Conservation (phyloP, 2,797 vertebrate species). For the Moxostoma hubbsi region DNA sequence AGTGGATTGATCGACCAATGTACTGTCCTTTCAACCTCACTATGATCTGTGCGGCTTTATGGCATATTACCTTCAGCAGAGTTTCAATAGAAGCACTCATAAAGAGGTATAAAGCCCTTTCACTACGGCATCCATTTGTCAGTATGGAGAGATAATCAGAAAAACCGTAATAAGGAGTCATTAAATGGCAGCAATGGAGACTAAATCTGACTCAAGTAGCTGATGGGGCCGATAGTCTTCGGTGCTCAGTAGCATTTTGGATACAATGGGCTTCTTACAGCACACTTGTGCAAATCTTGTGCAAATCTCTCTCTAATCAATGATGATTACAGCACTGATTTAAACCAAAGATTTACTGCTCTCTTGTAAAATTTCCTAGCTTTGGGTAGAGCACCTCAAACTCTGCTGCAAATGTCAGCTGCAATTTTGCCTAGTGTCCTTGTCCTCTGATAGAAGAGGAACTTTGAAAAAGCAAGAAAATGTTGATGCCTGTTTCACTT, state of each 20-base stretch:
- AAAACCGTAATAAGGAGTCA: constrained; percentile 37
- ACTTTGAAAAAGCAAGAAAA: constrained; percentile 7
- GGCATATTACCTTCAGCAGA: constrained; percentile 45
- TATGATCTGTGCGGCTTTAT: constrained; percentile 46
- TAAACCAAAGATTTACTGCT: constrained; percentile 29
- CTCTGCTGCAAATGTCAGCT: constrained; percentile 1
- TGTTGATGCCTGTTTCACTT: not conserved
- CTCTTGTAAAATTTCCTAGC: constrained; percentile 34
- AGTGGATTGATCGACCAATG: constrained; percentile 41
- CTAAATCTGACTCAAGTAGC: constrained; percentile 33
- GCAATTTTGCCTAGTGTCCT: not conserved
- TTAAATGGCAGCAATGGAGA: constrained; percentile 34
- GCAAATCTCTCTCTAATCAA: constrained; percentile 45
- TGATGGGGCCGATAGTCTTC: constrained; percentile 23
- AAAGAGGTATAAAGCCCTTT: constrained; percentile 20
- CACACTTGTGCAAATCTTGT: constrained; percentile 42
- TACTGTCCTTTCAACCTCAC: constrained; percentile 32
- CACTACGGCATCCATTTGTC: constrained; percentile 34
- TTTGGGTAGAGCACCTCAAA: constrained; percentile 24
- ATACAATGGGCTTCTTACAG: constrained; percentile 3
- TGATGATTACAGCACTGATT: constrained; percentile 34
- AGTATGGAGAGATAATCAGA: constrained; percentile 52
- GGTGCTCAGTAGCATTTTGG: constrained; percentile 21
- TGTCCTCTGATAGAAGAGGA: constrained; percentile 4
- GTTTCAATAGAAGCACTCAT: constrained; percentile 39